These are phyloP conservation scores for Himalopsyche kuldschensis DNA, from an alignment of 2,888 invertebrate species.

Conservation along the genomic window DNA sequence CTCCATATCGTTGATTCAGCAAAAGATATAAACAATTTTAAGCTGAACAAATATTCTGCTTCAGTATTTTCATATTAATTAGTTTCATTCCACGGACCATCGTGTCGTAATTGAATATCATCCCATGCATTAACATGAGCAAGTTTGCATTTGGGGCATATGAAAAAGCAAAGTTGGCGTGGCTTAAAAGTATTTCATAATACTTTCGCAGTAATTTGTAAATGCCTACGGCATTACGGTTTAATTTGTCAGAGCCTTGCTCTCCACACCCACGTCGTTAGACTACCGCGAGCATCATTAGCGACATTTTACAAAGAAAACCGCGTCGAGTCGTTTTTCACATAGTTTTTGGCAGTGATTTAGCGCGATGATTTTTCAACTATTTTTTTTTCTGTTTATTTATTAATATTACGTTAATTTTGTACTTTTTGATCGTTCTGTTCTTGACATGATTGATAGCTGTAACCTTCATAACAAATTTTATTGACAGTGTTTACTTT, in stretches of 20 bases:
- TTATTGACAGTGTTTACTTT: background rate
- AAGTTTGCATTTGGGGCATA: background rate
- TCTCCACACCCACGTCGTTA: constrained; percentile 22
- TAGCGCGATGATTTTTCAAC: constrained; percentile 1
- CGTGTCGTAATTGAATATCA: background rate
- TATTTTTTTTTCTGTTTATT: background rate
- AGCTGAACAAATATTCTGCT: background rate
- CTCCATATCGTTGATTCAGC: too few species aligned
- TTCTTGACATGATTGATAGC: background rate
- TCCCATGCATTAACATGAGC: background rate
- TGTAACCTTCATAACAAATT: background rate
- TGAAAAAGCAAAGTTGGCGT: background rate
- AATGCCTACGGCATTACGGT: constrained; percentile 10
- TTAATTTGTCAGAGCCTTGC: constrained; percentile 20
- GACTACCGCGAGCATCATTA: constrained; percentile 11
- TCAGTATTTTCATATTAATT: background rate
- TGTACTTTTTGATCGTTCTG: background rate
- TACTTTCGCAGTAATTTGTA: constrained; percentile 19
- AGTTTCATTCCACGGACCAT: background rate
- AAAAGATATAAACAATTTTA: too few species aligned
- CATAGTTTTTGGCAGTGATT: constrained; percentile 4
- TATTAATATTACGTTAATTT: background rate
- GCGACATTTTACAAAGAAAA: constrained; percentile 5
- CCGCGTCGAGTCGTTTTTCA: background rate
- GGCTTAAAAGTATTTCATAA: constrained; percentile 1